Conservation (phyloP, 2,113 vertebrate species). For the Helogale parvula region DNA sequence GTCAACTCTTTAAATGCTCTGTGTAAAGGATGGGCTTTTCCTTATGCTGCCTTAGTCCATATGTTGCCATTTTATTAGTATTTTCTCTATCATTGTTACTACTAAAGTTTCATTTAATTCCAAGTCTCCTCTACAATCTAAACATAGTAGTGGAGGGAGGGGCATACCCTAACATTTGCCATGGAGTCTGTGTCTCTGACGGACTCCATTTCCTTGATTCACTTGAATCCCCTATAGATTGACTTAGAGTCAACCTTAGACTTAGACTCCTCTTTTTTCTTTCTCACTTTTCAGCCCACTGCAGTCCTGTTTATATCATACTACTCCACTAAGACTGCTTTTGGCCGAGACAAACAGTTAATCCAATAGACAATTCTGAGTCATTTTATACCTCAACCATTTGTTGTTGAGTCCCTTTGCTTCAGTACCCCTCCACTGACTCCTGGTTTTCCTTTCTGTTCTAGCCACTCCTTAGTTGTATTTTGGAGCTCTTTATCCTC, state of each 20-base stretch:
- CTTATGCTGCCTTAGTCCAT: background rate
- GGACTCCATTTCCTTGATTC: background rate
- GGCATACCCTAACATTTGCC: background rate
- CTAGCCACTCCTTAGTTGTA: background rate
- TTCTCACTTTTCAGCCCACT: background rate
- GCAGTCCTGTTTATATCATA: background rate
- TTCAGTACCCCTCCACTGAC: background rate
- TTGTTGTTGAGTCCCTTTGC: background rate
- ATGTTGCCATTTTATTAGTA: background rate
- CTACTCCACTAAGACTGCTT: background rate
- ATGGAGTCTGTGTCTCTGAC: background rate
- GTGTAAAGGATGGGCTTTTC: too few species aligned
- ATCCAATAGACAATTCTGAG: background rate
- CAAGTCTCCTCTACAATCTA: background rate
- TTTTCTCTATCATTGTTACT: background rate
- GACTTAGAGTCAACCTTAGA: background rate
- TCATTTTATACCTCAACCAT: background rate
- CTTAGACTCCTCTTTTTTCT: background rate
- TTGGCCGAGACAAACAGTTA: background rate
- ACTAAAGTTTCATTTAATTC: background rate
- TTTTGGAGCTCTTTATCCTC: background rate
- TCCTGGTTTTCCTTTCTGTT: background rate
- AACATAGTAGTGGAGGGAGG: background rate
- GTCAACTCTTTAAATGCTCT: background rate
- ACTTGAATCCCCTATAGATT: background rate